Conservation (phyloP, 1,140 invertebrate genomes). For the Periplaneta americana region DNA sequence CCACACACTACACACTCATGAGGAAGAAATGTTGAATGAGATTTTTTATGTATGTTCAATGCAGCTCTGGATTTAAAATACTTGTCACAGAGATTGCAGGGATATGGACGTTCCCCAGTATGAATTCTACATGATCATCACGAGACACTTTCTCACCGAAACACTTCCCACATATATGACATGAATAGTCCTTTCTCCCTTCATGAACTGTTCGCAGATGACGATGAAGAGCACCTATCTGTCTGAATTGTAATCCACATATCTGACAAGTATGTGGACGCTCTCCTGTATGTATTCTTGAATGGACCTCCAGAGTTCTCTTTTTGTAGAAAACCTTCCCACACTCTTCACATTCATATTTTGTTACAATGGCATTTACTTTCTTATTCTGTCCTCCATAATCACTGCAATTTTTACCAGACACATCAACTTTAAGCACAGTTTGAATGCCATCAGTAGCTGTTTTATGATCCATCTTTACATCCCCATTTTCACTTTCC, state of each 20-base stretch:
- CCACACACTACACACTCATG: not conserved
- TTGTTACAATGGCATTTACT: not conserved
- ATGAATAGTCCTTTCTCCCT: slow-evolving; percentile 42
- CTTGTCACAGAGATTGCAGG: not conserved
- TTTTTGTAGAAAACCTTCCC: not conserved
- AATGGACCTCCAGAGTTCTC: not conserved
- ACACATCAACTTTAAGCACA: not conserved
- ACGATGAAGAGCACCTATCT: not conserved
- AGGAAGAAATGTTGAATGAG: not conserved
- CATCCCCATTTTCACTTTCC: not conserved
- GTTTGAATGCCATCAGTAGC: no score
- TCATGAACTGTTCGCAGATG: not conserved
- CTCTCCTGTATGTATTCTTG: slow-evolving; percentile 34
- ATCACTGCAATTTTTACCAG: not conserved
- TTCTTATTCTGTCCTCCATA: not conserved
- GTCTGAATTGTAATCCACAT: not conserved
- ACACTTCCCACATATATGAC: slow-evolving; percentile 37
- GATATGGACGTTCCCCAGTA: not conserved
- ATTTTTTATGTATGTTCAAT: not conserved
- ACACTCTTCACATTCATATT: slow-evolving; percentile 1
- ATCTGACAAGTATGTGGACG: slow-evolving; percentile 20
- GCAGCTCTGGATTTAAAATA: not conserved
- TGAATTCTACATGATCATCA: not conserved
- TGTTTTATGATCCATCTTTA: not conserved
- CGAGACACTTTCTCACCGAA: slow-evolving; percentile 30